Base-by-base conservation (phyloP, 2,113 vertebrate species). In the Antechinus flavipes region DNA sequence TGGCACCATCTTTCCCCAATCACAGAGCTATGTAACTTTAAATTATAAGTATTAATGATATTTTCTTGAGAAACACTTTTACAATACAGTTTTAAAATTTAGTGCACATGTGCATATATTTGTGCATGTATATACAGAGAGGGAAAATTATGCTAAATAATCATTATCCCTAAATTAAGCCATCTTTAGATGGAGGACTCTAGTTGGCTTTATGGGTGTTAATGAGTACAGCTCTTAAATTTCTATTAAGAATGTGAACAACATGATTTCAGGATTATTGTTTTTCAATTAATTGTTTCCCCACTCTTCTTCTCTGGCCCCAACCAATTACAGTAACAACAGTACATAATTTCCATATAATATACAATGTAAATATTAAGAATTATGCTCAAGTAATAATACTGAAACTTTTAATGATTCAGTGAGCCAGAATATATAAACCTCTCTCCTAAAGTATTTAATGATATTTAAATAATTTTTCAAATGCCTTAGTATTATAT, bases 171-270 rank as follows among this genome's bases (percentile, higher is more conserved):
- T n/a, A 93, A 91, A 89, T 61, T 92, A 94, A 47, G 25, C 56
- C 56, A 91, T 6, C 5, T 42, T 2, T 50, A 91, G 89, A 68
- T 2, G 10, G 52, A 84, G 52, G 93, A 93, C 24, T 93, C 49
- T 27, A 92, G 68, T 46, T 23, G 16, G 8, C 2, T 3, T 94
- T 93, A 23, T 91, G 22, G 92, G 9, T 23, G 22, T 55, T 61
- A 42, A 97, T 92, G 54, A 54, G 93, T 30, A 92, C 96, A 84
- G 23, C 1, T 7, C 68, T 54, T 26, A 24, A 56, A 92, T 55
- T 96, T 94, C 76, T 95, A 91, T 95, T 95, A 47, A 94, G 84
- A 90, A 94, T 95, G 89, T 42, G 35, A 58, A 89, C 11, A 89
- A 8, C 11, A 95, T 53, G 91, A 95, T 93, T 94, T 96, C 12